phyloP scores from a whole-genome alignment of 2,888 invertebrate species.

The Unio pictorum region DNA sequence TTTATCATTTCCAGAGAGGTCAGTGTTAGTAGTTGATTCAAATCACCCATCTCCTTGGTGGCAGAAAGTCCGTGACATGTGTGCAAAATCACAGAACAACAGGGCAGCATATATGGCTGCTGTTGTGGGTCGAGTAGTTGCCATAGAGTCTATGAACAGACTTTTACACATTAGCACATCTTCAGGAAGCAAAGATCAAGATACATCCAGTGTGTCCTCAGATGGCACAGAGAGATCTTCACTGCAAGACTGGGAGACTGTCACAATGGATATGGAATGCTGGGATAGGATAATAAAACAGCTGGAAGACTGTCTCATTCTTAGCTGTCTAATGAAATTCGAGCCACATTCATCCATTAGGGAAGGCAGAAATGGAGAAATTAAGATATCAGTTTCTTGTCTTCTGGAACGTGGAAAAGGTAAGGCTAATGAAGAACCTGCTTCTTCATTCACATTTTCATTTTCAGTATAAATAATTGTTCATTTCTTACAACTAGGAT shows the following conservation, averaged over 20 bases:
- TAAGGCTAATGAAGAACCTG: constrained; percentile 21
- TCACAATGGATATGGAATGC: constrained; percentile 87
- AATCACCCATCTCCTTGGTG: constrained; percentile 87
- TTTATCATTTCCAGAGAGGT: constrained; percentile 63
- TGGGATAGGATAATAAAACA: constrained; percentile 91
- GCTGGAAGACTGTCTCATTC: constrained; percentile 87
- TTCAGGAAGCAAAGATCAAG: constrained; percentile 53
- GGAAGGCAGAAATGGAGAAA: constrained; percentile 20
- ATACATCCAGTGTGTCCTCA: constrained; percentile 46
- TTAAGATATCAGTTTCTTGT: constrained; percentile 64
- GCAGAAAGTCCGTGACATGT: constrained; percentile 82
- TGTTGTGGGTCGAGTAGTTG: constrained; percentile 85
- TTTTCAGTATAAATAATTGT: too few species aligned
- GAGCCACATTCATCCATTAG: constrained; percentile 21
- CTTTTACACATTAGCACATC: constrained; percentile 1
- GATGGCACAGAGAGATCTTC: constrained; percentile 4
- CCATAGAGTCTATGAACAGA: constrained; percentile 43
- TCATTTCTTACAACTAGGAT: too few species aligned
- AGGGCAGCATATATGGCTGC: constrained; percentile 86
- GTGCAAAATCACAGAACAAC: constrained; percentile 83
- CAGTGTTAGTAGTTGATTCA: constrained; percentile 78
- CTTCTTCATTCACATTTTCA: too few species aligned
- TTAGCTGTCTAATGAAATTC: constrained; percentile 62
- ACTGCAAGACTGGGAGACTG: constrained; percentile 66
- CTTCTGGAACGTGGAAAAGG: constrained; percentile 72